phyloP scores from a whole-genome alignment of 2,888 invertebrate genomes.

The Homarus gammarus region DNA sequence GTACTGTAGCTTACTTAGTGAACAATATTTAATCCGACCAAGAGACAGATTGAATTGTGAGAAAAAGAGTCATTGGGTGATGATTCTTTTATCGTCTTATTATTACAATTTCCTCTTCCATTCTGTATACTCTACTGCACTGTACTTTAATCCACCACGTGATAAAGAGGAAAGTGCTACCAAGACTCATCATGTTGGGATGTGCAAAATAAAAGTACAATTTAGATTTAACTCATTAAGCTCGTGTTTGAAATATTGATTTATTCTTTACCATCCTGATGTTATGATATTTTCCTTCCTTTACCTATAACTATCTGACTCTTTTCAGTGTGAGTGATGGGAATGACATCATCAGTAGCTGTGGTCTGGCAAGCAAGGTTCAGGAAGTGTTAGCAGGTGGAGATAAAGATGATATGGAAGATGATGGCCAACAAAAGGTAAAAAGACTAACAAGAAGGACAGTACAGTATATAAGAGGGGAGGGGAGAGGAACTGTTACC shows the following conservation, averaged over 20 bases:
- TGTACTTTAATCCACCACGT: too few relatives aligned
- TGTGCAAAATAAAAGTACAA: too few relatives aligned
- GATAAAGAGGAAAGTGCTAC: too few relatives aligned
- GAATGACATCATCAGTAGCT: slow-evolving; percentile 53
- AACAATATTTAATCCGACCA: neutral
- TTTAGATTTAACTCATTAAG: too few relatives aligned
- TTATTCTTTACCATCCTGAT: slow-evolving; percentile 18
- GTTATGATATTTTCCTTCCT: slow-evolving; percentile 20
- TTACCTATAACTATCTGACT: slow-evolving; percentile 17
- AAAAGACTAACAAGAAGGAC: neutral
- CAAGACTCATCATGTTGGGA: too few relatives aligned
- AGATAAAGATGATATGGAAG: neutral
- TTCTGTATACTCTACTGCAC: too few relatives aligned
- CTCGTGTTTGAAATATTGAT: too few relatives aligned
- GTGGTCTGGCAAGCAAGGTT: slow-evolving; percentile 30
- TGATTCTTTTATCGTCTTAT: too few relatives aligned
- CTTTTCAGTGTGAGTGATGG: slow-evolving; percentile 54
- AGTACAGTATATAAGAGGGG: neutral
- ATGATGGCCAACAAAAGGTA: neutral
- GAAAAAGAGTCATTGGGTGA: neutral
- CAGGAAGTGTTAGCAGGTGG: slow-evolving; percentile 37
- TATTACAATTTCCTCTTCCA: too few relatives aligned
- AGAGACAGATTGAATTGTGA: neutral
- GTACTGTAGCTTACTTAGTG: slow-evolving; percentile 61
- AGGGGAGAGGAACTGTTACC: neutral